phyloP scores from a whole-genome alignment of 1,140 invertebrate genomes.

The Belonocnema kinseyi region DNA sequence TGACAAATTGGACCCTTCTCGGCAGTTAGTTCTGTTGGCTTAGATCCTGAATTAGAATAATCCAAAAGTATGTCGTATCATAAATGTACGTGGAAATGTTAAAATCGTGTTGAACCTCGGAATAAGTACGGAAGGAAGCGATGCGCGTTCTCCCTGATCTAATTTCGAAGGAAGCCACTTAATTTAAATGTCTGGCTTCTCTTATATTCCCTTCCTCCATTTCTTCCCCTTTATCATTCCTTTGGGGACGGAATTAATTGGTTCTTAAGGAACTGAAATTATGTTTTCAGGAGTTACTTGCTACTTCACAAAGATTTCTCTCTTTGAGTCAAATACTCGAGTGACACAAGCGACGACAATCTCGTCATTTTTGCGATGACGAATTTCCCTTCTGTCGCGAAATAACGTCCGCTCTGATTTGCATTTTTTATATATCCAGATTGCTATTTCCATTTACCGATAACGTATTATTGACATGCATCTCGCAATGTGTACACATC shows the following conservation, averaged over 20 bases:
- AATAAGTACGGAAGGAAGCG: constrained; percentile 44
- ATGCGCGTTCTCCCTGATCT: constrained; percentile 61
- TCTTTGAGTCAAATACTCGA: constrained; percentile 45
- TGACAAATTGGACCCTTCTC: no score
- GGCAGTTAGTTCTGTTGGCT: no score
- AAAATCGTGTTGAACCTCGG: background rate
- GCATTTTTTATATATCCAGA: background rate
- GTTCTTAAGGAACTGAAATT: constrained; percentile 71
- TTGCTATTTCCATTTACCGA: background rate
- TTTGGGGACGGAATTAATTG: constrained; percentile 70
- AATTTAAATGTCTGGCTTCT: constrained; percentile 69
- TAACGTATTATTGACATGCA: background rate
- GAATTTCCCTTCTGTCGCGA: background rate
- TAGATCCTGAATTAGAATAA: background rate
- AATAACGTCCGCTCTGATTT: background rate
- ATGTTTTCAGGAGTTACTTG: constrained; percentile 66
- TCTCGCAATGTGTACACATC: background rate
- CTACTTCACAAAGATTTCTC: constrained; percentile 44
- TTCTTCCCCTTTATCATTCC: constrained; percentile 61
- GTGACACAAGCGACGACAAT: constrained; percentile 39
- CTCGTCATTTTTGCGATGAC: constrained; percentile 19
- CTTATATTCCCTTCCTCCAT: constrained; percentile 45
- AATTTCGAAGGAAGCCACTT: constrained; percentile 72
- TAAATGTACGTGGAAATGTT: background rate
- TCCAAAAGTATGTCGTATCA: background rate